These are phyloP conservation scores for Gymnothorax javanicus DNA, from an alignment of 2,797 vertebrate species.

Conservation along the genomic window DNA sequence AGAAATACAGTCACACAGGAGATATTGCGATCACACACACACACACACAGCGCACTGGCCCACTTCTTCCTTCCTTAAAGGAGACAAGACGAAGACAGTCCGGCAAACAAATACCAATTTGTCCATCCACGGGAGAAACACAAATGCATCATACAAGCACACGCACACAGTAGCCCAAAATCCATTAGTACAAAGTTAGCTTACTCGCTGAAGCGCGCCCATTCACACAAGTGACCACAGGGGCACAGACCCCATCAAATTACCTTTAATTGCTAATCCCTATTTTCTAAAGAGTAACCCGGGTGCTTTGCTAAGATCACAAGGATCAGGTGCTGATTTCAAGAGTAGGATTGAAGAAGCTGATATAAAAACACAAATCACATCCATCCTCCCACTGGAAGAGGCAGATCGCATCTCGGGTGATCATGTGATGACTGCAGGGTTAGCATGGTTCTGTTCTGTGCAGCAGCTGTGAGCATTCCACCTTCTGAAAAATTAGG, in stretches of 20 bases:
- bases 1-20: background rate
- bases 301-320: conserved; percentile 7
- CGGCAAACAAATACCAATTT: background rate
- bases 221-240: background rate
- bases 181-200: background rate
- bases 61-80: background rate
- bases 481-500: background rate
- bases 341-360: conserved; percentile 44
- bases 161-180: background rate
- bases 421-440: conserved; percentile 39
- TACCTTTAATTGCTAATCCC: background rate
- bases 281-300: background rate
- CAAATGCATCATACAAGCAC: background rate
- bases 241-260: background rate
- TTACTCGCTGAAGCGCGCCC: background rate
- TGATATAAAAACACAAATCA: conserved; percentile 49
- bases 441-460: conserved; percentile 51
- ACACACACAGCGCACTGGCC: too few relatives aligned
- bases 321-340: conserved; percentile 16
- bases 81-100: background rate
- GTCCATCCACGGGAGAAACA: background rate
- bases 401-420: conserved; percentile 46
- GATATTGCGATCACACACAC: background rate
- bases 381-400: conserved; percentile 45
- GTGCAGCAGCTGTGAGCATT: conserved; percentile 4